Evolutionary conservation across 2,797 vertebrate species (phyloP).

Genomic region (Macroramphosus scolopax): DNA sequence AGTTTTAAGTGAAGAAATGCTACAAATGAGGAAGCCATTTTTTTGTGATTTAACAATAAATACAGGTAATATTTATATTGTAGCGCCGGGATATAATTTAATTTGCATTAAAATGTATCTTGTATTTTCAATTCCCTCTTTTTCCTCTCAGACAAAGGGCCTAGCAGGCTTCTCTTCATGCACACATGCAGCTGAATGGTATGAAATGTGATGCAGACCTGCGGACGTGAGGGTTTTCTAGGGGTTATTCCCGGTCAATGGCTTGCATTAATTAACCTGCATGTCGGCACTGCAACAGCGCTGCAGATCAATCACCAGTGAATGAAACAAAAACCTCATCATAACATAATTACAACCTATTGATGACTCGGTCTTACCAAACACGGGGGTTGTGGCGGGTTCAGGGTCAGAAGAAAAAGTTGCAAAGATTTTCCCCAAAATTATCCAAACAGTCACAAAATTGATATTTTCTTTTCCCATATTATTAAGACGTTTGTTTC

Average conservation of each 20-base stretch:
- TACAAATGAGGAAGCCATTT: too few relatives aligned
- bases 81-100: too few relatives aligned
- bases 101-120: too few relatives aligned
- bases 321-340: too few relatives aligned
- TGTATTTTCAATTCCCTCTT: too few relatives aligned
- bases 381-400: conserved; percentile 34
- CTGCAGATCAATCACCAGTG: not conserved
- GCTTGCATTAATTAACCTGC: conserved; percentile 25
- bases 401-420: conserved; percentile 64
- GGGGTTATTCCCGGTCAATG: conserved; percentile 50
- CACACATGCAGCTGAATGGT: conserved; percentile 38
- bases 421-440: conserved; percentile 59
- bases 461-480: conserved; percentile 72
- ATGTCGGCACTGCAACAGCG: not conserved
- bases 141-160: conserved; percentile 38
- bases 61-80: too few relatives aligned
- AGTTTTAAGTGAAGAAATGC: too few relatives aligned
- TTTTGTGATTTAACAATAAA: too few relatives aligned
- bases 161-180: too few relatives aligned
- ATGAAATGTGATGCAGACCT: conserved; percentile 36
- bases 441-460: conserved; percentile 72
- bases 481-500: conserved; percentile 48
- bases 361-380: conserved; percentile 60
- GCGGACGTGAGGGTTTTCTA: not conserved
- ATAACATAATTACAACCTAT: too few relatives aligned